Evolutionary conservation across 2,113 vertebrate species (phyloP).

Genomic region (Leucosticte australis): DNA sequence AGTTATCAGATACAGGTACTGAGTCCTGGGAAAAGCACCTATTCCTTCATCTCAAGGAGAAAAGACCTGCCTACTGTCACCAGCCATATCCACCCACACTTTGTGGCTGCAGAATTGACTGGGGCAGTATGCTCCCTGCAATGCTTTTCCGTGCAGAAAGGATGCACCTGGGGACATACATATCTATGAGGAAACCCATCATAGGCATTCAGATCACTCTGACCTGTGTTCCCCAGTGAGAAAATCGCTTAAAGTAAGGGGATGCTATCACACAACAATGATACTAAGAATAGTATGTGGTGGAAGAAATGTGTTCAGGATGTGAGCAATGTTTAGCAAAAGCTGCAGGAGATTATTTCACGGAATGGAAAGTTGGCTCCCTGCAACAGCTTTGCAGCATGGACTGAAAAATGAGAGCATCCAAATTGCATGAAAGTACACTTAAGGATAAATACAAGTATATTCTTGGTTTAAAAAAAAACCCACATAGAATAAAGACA

Average conservation of each 20-base stretch:
- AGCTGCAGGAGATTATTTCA: background rate
- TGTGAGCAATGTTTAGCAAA: background rate
- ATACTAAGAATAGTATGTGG: background rate
- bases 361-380: background rate
- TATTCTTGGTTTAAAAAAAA: background rate
- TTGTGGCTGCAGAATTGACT: background rate
- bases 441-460: background rate
- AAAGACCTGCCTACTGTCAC: background rate
- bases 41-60: background rate
- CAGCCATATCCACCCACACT: background rate
- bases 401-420: background rate
- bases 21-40: background rate
- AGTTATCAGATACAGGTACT: background rate
- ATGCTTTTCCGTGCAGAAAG: accelerated
- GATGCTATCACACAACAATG: background rate
- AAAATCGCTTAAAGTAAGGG: background rate
- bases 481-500: background rate
- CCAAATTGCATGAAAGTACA: background rate
- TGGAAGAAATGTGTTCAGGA: background rate
- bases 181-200: background rate
- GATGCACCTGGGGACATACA: background rate
- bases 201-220: background rate
- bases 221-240: background rate
- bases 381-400: background rate
- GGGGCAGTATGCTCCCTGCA: background rate